phyloP scores from a whole-genome alignment of 2,888 invertebrate species.

The Lissocephala sabroskyi region DNA sequence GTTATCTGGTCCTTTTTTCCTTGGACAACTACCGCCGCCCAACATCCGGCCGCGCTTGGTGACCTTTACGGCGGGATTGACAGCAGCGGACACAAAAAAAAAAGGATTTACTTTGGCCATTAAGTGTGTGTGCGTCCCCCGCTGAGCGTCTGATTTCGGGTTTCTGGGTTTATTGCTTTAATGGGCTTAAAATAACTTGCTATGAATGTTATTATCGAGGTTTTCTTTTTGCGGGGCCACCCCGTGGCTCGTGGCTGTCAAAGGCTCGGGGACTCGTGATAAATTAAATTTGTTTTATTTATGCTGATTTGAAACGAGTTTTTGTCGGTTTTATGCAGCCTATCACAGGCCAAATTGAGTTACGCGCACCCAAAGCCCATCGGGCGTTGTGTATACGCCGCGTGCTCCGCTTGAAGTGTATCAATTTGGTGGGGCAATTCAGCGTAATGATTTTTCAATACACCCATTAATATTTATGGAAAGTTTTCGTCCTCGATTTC shows the following conservation, averaged over 20 bases:
- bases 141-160: neutral
- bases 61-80: constrained; percentile 6
- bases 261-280: constrained; percentile 38
- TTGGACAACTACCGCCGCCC: neutral
- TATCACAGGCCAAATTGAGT: too few species aligned
- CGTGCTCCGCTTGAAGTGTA: constrained; percentile 2
- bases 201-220: constrained; percentile 40
- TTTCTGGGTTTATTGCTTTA: constrained; percentile 27
- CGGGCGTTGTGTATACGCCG: too few species aligned
- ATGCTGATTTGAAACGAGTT: constrained; percentile 26
- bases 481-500: too few species aligned
- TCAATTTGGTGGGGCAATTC: too few species aligned
- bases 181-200: constrained; percentile 47
- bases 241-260: neutral
- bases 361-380: too few species aligned
- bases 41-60: constrained; percentile 4
- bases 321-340: too few species aligned
- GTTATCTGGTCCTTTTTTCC: neutral
- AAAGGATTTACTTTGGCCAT: constrained; percentile 20
- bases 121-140: neutral
- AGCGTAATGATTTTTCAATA: too few species aligned
- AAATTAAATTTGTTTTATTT: constrained; percentile 51
- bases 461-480: too few species aligned
- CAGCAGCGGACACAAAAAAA: constrained; percentile 14
- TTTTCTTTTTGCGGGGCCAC: too few species aligned